Conservation (phyloP, 2,113 vertebrate genomes). For the Notiomystis cincta region DNA sequence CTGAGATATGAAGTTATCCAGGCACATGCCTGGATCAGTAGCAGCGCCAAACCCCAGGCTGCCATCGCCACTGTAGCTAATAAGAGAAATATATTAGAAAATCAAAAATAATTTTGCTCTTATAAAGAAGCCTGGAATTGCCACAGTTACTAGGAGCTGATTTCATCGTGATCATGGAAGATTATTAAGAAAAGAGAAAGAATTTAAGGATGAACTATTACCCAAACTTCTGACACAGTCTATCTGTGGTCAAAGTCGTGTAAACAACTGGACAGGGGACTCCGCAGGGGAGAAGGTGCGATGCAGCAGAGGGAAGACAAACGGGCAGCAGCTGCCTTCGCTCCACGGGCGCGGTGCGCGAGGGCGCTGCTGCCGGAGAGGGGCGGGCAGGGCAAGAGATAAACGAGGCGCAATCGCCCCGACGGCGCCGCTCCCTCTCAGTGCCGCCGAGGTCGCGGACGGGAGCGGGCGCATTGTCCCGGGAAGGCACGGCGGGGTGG, state of each 20-base stretch:
- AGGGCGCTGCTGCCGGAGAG: background rate
- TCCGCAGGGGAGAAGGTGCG: fast-evolving
- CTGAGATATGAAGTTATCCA: fast-evolving
- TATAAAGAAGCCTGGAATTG: background rate
- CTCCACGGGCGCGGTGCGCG: background rate
- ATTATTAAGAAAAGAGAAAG: background rate
- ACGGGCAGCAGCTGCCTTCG: background rate
- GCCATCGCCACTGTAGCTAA: fast-evolving
- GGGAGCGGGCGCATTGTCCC: background rate
- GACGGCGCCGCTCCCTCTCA: background rate
- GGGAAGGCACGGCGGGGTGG: background rate
- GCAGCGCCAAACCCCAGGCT: background rate
- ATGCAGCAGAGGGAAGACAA: background rate
- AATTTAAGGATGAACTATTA: background rate
- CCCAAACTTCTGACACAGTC: background rate
- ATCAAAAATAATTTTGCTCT: background rate
- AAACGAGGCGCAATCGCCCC: background rate
- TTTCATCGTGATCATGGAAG: fast-evolving
- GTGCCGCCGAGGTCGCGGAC: background rate
- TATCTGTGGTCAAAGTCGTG: background rate
- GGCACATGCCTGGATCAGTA: fast-evolving
- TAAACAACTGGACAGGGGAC: background rate
- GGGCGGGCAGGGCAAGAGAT: background rate
- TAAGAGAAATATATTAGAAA: background rate
- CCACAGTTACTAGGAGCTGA: background rate